Conservation (phyloP, 2,113 vertebrate species). For the Seriola rivoliana region DNA sequence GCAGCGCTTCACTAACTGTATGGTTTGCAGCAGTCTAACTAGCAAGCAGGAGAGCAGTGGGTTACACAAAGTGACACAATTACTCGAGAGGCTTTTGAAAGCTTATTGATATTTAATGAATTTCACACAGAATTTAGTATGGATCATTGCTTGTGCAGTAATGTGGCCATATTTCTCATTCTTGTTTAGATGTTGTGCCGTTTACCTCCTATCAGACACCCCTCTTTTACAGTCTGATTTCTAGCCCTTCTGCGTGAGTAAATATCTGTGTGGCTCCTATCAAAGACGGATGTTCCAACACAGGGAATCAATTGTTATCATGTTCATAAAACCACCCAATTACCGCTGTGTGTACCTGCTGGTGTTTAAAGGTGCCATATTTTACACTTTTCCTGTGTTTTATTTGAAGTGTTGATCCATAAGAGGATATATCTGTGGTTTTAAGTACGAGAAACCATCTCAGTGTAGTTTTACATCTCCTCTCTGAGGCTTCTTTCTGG, state of each 20-base stretch:
- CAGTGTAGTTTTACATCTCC: too few species aligned
- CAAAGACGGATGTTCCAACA: not conserved
- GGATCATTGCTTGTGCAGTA: not conserved
- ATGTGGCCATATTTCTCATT: not conserved
- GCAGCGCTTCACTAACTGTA: not conserved
- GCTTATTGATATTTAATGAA: conserved; percentile 17
- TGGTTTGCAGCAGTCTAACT: not conserved
- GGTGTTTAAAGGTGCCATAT: not conserved
- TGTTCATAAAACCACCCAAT: not conserved
- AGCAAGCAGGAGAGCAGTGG: not conserved
- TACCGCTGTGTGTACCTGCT: not conserved
- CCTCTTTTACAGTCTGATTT: not conserved
- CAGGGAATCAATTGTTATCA: not conserved
- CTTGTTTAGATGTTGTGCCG: not conserved
- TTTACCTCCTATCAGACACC: not conserved
- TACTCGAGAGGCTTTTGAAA: not conserved
- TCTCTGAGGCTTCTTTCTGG: too few species aligned
- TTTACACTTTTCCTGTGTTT: too few species aligned
- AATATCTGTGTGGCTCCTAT: not conserved
- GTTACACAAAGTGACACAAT: not conserved
- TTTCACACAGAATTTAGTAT: not conserved
- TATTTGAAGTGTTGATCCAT: too few species aligned
- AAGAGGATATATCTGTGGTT: too few species aligned
- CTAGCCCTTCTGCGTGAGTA: not conserved
- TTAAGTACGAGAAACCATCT: too few species aligned